Conservation (phyloP, 2,888 invertebrate genomes). For the Hofmannophila pseudospretella region DNA sequence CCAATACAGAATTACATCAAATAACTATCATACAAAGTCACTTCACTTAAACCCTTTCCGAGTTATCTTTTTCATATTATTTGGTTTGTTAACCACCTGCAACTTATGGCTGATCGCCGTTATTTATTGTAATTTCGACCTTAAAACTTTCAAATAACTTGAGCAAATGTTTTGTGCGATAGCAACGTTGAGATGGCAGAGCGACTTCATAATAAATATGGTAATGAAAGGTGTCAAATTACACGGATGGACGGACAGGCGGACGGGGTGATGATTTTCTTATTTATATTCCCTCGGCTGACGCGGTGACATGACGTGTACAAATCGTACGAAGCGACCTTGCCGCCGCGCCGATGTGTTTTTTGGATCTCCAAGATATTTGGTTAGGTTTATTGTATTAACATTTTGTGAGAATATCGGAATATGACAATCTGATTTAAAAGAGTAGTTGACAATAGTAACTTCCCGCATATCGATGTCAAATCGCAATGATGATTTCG, state of each 20-base stretch:
- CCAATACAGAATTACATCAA: constrained; percentile 27
- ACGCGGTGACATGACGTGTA: constrained; percentile 40
- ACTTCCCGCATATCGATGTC: too few species aligned
- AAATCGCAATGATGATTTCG: too few species aligned
- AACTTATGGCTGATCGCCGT: constrained; percentile 9
- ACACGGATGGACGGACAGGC: constrained; percentile 54
- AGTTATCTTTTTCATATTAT: constrained; percentile 41
- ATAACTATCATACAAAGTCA: constrained; percentile 26
- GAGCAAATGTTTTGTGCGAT: constrained; percentile 12
- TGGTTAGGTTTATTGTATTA: constrained; percentile 16
- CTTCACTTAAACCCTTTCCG: constrained; percentile 30
- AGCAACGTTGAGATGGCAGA: constrained; percentile 14
- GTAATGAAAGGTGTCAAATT: constrained; percentile 76
- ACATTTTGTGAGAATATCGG: too few species aligned
- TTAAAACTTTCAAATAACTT: constrained; percentile 1
- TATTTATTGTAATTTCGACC: not conserved
- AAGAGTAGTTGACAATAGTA: too few species aligned
- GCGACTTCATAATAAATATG: constrained; percentile 65
- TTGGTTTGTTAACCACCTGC: constrained; percentile 28
- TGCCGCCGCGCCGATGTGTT: constrained; percentile 37
- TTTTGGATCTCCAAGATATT: constrained; percentile 28
- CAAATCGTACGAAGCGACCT: constrained; percentile 56
- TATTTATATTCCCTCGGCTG: constrained; percentile 38
- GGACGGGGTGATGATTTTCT: constrained; percentile 50
- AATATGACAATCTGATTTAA: too few species aligned